Evolutionary conservation across 2,888 invertebrate genomes (phyloP), one percentile per base, ranked within the genome.

Genomic region (Philopedon plagiatum): DNA sequence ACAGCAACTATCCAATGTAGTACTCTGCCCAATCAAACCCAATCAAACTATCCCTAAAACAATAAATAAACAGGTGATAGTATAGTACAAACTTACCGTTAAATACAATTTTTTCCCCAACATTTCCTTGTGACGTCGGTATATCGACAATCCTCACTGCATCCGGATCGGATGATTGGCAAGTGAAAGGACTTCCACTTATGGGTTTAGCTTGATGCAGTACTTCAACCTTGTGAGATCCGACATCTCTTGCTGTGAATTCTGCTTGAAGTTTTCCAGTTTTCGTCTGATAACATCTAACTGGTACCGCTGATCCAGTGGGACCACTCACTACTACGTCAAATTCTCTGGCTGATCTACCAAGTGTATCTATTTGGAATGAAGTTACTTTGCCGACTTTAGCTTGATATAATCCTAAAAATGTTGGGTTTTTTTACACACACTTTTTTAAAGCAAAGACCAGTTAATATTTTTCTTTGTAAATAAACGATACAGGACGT

Each of bases 191-290:
- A 79, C 97, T 97, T 60, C 98, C 98, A 8, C 92, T 90, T 37
- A 99, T 92, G 8, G 96, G 93, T 80, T 97, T 95, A 0, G 96
- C 94, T 76, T 95, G 92, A 84, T 96, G 95, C 34, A 96, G 87
- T 2, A 98, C 97, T 86, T 98, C 97, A 87, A 95, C 83, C 84
- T 84, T 81, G 72, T 84, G 84, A 19, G 91, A 89, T 54, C 92
- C 92, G 21, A 93, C 90, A 81, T 92, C 92, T 70, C 92, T 91
- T 29, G 95, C 92, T 13, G 93, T 93, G 85, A 94, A 99, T 85
- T 99, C 99, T 0, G 98, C 98, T 83, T 97, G 92, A 66, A 98
- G 88, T 81, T 97, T 93, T 1, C 98, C 98, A 73, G 98, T 97
- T 81, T 98, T 95, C 73, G 98, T 98, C 83, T 97, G 97, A 85